Evolutionary conservation across 2,797 vertebrate species (phyloP), one percentile per base, ranked within the genome.

Genomic region (Kryptolebias ocellatus): DNA sequence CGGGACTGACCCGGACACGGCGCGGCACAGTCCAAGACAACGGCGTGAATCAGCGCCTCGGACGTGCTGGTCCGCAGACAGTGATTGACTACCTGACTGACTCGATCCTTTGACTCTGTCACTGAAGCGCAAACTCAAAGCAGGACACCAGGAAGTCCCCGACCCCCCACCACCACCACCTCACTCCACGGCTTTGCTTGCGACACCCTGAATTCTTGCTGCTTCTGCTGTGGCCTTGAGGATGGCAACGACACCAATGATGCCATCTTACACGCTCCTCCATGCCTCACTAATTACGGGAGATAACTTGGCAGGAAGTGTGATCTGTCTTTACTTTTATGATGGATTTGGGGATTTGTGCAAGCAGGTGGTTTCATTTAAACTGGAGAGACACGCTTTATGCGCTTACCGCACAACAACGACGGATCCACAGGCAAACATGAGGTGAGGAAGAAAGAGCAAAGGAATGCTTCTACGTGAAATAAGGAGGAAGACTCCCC

Each of bases 381-480:
- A 81, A 81, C 57, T 31, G 68, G 53, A 64, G 57, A 67, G 72
- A 61, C 60, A 57, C 39, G 12, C 39, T 42, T 12, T 12, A 71
- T 54, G 69, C 83, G 55, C 65, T 37, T 31, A 20, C 27, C 20
- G 9, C 62, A 55, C 17, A 42, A 49, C 20, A 24, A 53, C 15
- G 28, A 60, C 47, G 67, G 67, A 72, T 55, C 14, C 53, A 49
- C 53, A 62, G 58, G 59, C 60, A 61, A 47, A 68, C 67, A 27
- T 58, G 34, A 62, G 45, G 62, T 42, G 54, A 42, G 55, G 51
- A 37, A 62, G 56, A 70, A 70, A 53, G 42, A 50, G 78, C 61
- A 64, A 54, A 89, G 85, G 82, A 91, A 91, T 89, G 86, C 83
- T 83, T 79, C 81, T 79, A 70, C 80, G 79, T 88, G 83, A 76